phyloP scores from a whole-genome alignment of 2,888 invertebrate species.

The Lasius fuliginosus region DNA sequence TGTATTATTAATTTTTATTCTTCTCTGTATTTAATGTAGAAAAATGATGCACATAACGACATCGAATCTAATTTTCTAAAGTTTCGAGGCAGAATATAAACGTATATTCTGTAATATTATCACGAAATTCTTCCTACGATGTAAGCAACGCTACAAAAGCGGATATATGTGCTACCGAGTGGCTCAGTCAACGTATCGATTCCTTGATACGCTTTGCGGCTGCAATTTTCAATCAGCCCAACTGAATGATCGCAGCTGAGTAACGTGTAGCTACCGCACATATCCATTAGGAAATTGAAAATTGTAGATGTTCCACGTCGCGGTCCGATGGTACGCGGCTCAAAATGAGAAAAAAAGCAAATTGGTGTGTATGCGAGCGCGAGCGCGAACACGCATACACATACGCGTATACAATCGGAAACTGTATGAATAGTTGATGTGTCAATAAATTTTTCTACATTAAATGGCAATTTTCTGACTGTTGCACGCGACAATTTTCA shows the following conservation, averaged over 20 bases:
- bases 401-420: background rate
- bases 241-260: slow-evolving; percentile 31
- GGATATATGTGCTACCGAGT: slow-evolving; percentile 6
- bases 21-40: background rate
- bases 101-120: background rate
- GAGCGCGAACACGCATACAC: background rate
- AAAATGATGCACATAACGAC: background rate
- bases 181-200: slow-evolving; percentile 46
- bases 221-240: slow-evolving; percentile 48
- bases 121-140: background rate
- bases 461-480: slow-evolving; percentile 19
- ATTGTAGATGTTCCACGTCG: slow-evolving; percentile 43
- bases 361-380: background rate
- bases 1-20: background rate
- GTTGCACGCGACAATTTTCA: background rate
- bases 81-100: background rate
- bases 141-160: slow-evolving; percentile 25
- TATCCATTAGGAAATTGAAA: slow-evolving; percentile 65
- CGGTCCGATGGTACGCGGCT: slow-evolving; percentile 6
- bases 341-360: slow-evolving; percentile 2
- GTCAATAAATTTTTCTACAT: slow-evolving; percentile 3
- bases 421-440: background rate
- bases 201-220: slow-evolving; percentile 46
- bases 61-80: background rate
- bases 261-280: slow-evolving; percentile 26